Base-by-base conservation (phyloP, 1,140 invertebrate species). In the Drosophila cardini region DNA sequence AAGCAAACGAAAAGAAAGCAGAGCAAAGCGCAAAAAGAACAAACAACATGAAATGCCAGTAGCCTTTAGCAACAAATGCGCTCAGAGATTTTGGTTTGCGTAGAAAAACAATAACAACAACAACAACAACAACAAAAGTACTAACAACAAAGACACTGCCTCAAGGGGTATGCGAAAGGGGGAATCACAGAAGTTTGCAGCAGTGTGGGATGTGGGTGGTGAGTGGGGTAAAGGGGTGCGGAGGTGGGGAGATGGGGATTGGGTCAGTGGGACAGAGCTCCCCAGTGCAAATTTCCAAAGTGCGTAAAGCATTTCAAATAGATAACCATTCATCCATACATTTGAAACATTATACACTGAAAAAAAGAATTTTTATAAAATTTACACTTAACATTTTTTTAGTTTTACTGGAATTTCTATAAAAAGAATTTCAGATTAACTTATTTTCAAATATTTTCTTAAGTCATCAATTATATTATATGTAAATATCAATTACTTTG, bases 51-150 rank as follows among this genome's bases (percentile, higher is more conserved):
- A 53, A 53, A 15, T 21, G 42, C 32, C 69, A 57, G 38, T 16
- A 58, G 53, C 73, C 74, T 63, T 45, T 61, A 69, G 77, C 74
- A 77, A 57, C 77, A 79, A 79, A 77, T 79, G 70, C 68, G 77
- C 74, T 76, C 77, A 77, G 62, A 79, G 74, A 76, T 76, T 78
- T 72, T 60, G 50, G 62, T 76, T 78, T 57, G 73, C 62, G 72
- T 62, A 67, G 52, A 56, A 78, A 72, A 76, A 76, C 63, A 77
- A 72, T 58, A 69, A 45, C 50, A 73, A 57, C 36, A 67, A 36
- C 58, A 76, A 72, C 48, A 67, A 42, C 45, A 72, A 62, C 18
- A 63, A 13, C 21, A 64, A 26, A 3, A 26, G 5, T 5, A 26
- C 21, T 26, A 26, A 26, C 21, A 26, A 26, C 42, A 68, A 72